These are phyloP conservation scores for Scophthalmus maximus DNA, from an alignment of 2,113 vertebrate species.

Conservation along the genomic window DNA sequence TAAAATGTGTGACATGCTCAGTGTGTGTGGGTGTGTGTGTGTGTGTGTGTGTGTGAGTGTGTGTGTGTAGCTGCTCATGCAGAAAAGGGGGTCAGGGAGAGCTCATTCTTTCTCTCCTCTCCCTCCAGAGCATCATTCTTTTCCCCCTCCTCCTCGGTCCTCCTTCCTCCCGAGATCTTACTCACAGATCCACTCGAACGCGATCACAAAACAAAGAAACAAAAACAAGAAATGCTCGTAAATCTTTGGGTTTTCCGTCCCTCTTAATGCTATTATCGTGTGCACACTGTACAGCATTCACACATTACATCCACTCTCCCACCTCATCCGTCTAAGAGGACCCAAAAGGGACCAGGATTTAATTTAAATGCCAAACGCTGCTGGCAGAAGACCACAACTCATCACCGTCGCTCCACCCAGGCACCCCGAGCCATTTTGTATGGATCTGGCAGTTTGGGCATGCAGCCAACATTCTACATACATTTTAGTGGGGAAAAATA, in stretches of 20 bases:
- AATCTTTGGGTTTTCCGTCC: not conserved
- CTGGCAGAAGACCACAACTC: not conserved
- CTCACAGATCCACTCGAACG: slow-evolving; percentile 7
- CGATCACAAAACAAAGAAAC: not conserved
- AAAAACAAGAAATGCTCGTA: not conserved
- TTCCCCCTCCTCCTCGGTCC: not conserved
- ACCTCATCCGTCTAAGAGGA: not conserved
- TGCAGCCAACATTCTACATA: slow-evolving; percentile 2
- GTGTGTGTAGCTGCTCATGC: slow-evolving; percentile 29
- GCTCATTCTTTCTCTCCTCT: slow-evolving; percentile 26
- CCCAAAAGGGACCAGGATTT: slow-evolving; percentile 15
- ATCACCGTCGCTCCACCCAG: no score
- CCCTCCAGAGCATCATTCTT: not conserved
- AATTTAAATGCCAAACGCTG: slow-evolving; percentile 14
- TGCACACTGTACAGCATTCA: slow-evolving; percentile 12
- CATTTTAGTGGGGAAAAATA: slow-evolving; percentile 7
- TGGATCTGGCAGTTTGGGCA: slow-evolving; percentile 24
- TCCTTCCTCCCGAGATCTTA: slow-evolving; percentile 26
- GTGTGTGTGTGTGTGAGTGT: slow-evolving; percentile 18
- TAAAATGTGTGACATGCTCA: slow-evolving; percentile 18
- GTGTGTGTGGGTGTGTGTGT: not conserved
- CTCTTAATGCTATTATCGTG: not conserved
- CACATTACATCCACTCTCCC: slow-evolving; percentile 4
- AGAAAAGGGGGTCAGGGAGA: slow-evolving; percentile 28
- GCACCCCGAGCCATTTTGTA: no score